phyloP scores from a whole-genome alignment of 2,888 invertebrate species.

The Ptilodon capucinus region DNA sequence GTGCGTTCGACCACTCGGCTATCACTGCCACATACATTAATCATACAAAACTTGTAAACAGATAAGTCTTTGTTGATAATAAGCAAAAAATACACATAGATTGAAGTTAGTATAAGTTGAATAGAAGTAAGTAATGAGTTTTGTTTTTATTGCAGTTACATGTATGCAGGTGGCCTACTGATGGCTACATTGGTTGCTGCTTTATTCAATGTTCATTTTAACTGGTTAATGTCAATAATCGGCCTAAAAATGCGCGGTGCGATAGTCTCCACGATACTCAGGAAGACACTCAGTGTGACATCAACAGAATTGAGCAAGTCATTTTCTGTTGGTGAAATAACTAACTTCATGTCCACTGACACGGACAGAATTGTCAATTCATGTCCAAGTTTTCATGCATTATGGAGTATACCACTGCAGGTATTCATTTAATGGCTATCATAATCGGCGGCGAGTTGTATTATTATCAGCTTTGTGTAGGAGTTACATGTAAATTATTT shows the following conservation, averaged over 20 bases:
- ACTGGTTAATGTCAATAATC: slow-evolving; percentile 92
- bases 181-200: slow-evolving; percentile 82
- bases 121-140: neutral
- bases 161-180: slow-evolving; percentile 67
- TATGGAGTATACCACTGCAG: slow-evolving; percentile 98
- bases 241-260: slow-evolving; percentile 94
- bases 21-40: too few relatives aligned
- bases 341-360: slow-evolving; percentile 98
- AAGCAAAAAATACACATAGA: too few relatives aligned
- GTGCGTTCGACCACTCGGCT: too few relatives aligned
- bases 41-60: too few relatives aligned
- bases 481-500: too few relatives aligned
- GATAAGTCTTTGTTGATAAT: too few relatives aligned
- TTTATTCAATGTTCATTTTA: slow-evolving; percentile 93
- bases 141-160: slow-evolving; percentile 54
- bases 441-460: neutral
- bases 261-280: slow-evolving; percentile 88
- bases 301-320: slow-evolving; percentile 71
- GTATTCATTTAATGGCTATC: slow-evolving; percentile 53
- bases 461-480: too few relatives aligned
- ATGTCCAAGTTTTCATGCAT: slow-evolving; percentile 96
- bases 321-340: slow-evolving; percentile 90
- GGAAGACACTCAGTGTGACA: slow-evolving; percentile 77
- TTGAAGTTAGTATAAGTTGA: neutral
- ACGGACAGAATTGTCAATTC: slow-evolving; percentile 97